Evolutionary conservation across 2,888 invertebrate species (phyloP).

Genomic region (Pollenia griseotomentosa): DNA sequence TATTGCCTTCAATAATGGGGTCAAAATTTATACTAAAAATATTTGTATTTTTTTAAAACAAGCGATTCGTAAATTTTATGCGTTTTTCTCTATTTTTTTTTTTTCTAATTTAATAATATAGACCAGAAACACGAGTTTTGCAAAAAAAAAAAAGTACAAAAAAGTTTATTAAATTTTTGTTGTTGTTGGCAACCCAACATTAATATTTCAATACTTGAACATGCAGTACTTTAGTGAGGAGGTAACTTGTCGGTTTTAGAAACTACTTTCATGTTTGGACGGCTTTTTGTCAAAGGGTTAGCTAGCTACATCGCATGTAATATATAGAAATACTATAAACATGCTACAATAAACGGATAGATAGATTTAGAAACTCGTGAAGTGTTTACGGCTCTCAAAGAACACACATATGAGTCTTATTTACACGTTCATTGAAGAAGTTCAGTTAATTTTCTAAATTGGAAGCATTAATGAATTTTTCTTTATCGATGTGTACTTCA

Average conservation of each 20-base stretch:
- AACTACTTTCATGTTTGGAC: conserved; percentile 34
- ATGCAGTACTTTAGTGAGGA: background rate
- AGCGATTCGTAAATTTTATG: conserved; percentile 36
- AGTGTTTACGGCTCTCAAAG: background rate
- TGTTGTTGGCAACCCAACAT: conserved; percentile 8
- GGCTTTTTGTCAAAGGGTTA: conserved; percentile 45
- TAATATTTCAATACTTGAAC: conserved; percentile 6
- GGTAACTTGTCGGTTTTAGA: background rate
- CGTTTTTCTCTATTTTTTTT: conserved; percentile 1
- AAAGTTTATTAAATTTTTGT: background rate
- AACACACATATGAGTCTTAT: background rate
- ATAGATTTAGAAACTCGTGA: background rate
- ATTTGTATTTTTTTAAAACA: conserved; percentile 11
- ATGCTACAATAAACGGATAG: background rate
- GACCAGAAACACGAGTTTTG: conserved; percentile 4
- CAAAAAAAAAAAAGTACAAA: background rate
- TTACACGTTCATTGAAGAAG: too few species aligned
- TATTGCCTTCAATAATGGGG: conserved; percentile 21
- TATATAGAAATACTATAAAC: background rate
- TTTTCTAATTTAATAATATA: conserved; percentile 6
- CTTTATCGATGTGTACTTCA: too few species aligned
- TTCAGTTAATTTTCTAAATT: too few species aligned
- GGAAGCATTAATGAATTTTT: too few species aligned
- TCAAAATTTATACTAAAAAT: conserved; percentile 1
- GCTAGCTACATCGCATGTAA: background rate